Percentiles rank a stretch among this genome's conserved stretches.
Evolutionary conservation across 2,797 vertebrate species (phyloP).

Genomic region (Sardinella longiceps): DNA sequence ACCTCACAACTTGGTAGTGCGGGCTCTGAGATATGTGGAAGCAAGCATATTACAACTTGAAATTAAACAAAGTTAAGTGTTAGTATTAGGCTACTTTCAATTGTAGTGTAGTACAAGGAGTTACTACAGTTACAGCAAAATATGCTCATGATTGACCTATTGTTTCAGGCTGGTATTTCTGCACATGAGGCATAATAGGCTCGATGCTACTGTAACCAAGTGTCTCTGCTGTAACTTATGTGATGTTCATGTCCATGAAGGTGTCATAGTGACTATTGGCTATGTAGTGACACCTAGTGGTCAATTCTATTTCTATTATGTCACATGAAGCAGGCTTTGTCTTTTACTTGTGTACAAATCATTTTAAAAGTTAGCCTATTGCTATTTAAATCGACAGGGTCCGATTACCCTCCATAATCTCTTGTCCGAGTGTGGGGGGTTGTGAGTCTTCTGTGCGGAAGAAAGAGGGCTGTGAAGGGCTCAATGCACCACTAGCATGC

Average conservation of each 20-base stretch:
- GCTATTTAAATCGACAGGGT: neutral
- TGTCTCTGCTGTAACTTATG: neutral
- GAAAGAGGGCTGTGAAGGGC: constrained; percentile 84
- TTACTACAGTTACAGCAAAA: neutral
- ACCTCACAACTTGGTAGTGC: constrained; percentile 82
- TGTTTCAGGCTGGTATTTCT: neutral
- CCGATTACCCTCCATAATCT: constrained; percentile 88
- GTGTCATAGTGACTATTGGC: neutral
- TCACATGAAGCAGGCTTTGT: neutral
- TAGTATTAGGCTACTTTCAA: neutral
- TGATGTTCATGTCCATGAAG: neutral
- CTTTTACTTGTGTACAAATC: neutral
- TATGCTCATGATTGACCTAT: no score
- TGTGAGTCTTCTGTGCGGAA: constrained; percentile 93
- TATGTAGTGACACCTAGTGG: neutral
- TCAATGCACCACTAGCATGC: constrained; percentile 88
- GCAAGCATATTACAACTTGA: neutral
- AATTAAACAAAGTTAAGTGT: neutral
- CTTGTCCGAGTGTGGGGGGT: constrained; percentile 95
- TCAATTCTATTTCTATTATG: neutral
- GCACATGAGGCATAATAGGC: neutral
- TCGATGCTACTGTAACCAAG: neutral
- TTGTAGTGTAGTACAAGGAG: neutral
- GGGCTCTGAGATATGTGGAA: constrained; percentile 61
- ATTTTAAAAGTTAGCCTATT: neutral